These are phyloP conservation scores for Upupa epops DNA, from an alignment of 2,113 vertebrate genomes.

Conservation along the genomic window DNA sequence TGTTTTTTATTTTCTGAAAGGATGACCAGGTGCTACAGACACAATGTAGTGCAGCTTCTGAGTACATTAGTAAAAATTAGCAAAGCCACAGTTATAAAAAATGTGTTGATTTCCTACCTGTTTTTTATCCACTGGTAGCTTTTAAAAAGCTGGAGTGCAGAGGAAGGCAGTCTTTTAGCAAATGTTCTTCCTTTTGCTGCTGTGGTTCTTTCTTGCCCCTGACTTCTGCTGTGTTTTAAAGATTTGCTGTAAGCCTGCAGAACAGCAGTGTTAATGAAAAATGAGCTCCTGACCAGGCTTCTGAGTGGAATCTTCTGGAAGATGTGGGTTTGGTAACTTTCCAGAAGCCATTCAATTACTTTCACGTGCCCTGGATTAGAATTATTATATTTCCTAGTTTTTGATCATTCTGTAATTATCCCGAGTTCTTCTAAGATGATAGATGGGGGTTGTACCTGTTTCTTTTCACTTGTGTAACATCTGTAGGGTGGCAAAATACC, in stretches of 20 bases:
- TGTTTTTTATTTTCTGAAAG: background rate
- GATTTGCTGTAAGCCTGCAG: background rate
- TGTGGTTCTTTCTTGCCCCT: background rate
- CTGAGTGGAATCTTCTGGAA: background rate
- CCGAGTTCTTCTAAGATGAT: background rate
- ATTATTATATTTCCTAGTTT: background rate
- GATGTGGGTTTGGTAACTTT: background rate
- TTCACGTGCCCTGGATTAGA: background rate
- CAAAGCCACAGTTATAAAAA: background rate
- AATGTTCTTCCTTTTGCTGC: background rate
- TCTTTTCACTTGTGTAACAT: background rate
- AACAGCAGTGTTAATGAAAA: background rate
- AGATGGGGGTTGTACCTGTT: background rate
- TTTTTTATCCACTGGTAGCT: background rate
- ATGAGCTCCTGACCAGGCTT: background rate
- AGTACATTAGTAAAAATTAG: background rate
- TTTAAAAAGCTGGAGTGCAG: background rate
- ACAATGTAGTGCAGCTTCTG: background rate
- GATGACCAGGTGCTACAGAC: background rate
- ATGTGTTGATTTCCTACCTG: background rate
- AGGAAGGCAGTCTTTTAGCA: background rate
- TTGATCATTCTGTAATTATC: background rate
- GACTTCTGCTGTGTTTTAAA: background rate
- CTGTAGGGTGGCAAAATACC: background rate
- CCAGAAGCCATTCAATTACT: background rate